phyloP scores from a whole-genome alignment of 2,888 invertebrate species.

The Pandemis corylana region DNA sequence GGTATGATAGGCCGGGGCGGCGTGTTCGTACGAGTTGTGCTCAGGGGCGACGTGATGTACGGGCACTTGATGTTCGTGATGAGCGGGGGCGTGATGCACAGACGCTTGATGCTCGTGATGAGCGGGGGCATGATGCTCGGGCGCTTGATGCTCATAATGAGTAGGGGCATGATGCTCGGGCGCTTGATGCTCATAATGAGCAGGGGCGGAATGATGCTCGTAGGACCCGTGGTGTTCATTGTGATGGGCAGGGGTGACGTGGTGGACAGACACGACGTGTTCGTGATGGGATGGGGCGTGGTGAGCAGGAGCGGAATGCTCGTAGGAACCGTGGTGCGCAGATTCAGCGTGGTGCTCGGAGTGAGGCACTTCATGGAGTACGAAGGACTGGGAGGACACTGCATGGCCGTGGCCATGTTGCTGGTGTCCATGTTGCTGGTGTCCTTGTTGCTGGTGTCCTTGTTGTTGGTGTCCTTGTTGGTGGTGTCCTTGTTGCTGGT shows the following conservation, averaged over 20 bases:
- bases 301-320: conserved; percentile 31
- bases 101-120: conserved; percentile 35
- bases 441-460: not conserved
- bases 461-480: not conserved
- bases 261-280: conserved; percentile 39
- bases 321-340: conserved; percentile 15
- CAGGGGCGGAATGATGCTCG: conserved; percentile 26
- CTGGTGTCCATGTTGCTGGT: not conserved
- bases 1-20: conserved; percentile 33
- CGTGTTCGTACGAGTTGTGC: conserved; percentile 19
- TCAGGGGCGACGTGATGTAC: conserved; percentile 41
- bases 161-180: conserved; percentile 9
- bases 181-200: conserved; percentile 30
- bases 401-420: conserved; percentile 2
- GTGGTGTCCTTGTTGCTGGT: conserved; percentile 44
- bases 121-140: conserved; percentile 37
- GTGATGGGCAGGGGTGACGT: conserved; percentile 41
- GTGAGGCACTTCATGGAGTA: conserved; percentile 6
- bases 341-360: conserved; percentile 38
- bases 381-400: conserved; percentile 16
- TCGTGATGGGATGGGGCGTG: conserved; percentile 36
- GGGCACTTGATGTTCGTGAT: conserved; percentile 4
- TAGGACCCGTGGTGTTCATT: not conserved
- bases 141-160: conserved; percentile 30
- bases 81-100: conserved; percentile 31